Evolutionary conservation across 2,113 vertebrate species (phyloP).

Genomic region (Opisthocomus hoazin): DNA sequence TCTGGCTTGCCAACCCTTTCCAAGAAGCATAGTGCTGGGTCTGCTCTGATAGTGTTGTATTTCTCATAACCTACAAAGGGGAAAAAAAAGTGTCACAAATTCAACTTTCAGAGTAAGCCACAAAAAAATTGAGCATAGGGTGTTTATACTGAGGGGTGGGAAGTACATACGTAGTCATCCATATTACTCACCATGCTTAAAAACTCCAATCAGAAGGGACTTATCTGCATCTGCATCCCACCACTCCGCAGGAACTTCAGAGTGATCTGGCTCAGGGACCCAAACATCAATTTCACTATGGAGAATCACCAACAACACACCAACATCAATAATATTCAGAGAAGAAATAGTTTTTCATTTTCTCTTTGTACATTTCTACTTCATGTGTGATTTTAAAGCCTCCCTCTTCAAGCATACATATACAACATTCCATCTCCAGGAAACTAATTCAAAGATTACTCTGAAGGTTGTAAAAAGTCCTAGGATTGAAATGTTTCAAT

Average conservation of each 20-base stretch:
- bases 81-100: background rate
- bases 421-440: background rate
- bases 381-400: background rate
- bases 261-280: conserved; percentile 94
- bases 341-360: background rate
- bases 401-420: background rate
- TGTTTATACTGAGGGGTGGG: background rate
- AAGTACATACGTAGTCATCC: background rate
- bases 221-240: conserved; percentile 94
- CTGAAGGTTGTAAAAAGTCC: background rate
- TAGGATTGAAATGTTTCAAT: background rate
- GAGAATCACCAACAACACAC: conserved; percentile 17
- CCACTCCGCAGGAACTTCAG: conserved; percentile 93
- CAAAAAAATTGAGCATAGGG: accelerated
- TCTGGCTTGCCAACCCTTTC: conserved; percentile 95
- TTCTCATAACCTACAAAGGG: conserved; percentile 90
- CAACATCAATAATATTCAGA: background rate
- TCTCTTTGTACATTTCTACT: background rate
- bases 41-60: conserved; percentile 95
- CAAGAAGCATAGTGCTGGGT: conserved; percentile 91
- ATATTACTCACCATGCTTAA: conserved; percentile 88
- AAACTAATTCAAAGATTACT: background rate
- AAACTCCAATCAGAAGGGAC: conserved; percentile 93
- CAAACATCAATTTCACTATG: conserved; percentile 92
- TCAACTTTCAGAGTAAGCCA: background rate